Evolutionary conservation across 2,888 invertebrate species (phyloP).

Genomic region (Anoplius nigerrimus): DNA sequence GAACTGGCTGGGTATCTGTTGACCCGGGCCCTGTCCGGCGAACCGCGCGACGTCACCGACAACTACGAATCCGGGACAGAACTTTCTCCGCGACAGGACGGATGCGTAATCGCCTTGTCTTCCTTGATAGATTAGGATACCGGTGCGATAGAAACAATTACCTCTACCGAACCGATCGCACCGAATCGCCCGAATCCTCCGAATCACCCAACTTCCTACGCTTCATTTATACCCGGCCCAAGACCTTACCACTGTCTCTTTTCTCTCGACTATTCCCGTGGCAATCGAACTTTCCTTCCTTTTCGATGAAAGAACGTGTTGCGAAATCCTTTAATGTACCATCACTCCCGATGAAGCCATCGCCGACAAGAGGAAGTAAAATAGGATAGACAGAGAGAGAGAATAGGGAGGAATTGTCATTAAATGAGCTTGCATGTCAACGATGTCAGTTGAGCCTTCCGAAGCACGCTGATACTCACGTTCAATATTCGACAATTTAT

Average conservation of each 20-base stretch:
- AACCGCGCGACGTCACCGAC: constrained; percentile 25
- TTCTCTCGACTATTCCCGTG: background rate
- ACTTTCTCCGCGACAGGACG: constrained; percentile 46
- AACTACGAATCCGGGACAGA: constrained; percentile 35
- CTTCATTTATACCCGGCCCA: no score
- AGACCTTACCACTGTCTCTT: background rate
- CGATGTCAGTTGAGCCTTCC: no score
- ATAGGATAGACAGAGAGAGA: no score
- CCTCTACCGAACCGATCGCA: constrained; percentile 29
- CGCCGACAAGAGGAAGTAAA: no score
- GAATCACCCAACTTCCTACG: background rate
- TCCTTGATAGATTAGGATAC: constrained; percentile 58
- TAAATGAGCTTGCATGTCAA: no score
- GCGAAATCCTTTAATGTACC: no score
- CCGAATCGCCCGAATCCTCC: constrained; percentile 21
- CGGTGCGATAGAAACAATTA: constrained; percentile 49
- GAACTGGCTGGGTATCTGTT: constrained; percentile 46
- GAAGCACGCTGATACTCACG: no score
- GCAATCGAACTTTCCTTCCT: no score
- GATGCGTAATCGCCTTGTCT: constrained; percentile 60
- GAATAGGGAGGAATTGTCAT: no score
- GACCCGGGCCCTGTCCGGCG: constrained; percentile 41
- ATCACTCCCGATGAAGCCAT: no score
- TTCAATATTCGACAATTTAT: no score
- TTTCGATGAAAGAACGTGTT: no score